phyloP scores from a whole-genome alignment of 2,113 vertebrate genomes.

The Dermatemys mawii region DNA sequence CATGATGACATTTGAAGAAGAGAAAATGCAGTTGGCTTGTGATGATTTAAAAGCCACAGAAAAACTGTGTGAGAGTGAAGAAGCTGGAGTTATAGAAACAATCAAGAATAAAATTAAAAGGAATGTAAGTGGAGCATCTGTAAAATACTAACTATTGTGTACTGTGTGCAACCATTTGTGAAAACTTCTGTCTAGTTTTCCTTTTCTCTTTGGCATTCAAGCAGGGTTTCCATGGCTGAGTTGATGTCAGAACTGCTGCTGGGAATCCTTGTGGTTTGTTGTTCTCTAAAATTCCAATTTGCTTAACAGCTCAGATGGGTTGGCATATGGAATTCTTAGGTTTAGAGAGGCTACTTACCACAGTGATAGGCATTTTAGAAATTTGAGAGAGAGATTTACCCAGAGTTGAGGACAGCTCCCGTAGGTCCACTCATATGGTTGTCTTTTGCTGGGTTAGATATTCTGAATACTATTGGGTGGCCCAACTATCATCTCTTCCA shows the following conservation, averaged over 20 bases:
- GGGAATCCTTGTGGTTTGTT: background rate
- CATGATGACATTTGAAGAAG: conserved; percentile 99
- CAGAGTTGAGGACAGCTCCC: background rate
- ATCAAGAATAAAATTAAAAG: conserved; percentile 98
- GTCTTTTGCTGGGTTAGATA: background rate
- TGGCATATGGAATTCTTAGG: background rate
- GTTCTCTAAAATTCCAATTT: background rate
- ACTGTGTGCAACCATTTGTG: background rate
- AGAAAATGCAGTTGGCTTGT: conserved; percentile 97
- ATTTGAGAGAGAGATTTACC: background rate
- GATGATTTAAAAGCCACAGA: conserved; percentile 97
- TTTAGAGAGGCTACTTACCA: background rate
- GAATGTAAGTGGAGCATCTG: conserved; percentile 84
- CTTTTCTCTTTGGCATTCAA: background rate
- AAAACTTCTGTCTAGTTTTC: background rate
- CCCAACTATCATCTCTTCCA: too few species aligned
- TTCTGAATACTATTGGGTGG: background rate
- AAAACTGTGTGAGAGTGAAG: conserved; percentile 95
- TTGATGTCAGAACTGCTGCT: background rate
- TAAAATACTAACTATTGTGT: background rate
- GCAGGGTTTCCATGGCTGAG: background rate
- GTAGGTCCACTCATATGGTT: background rate
- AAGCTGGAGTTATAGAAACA: conserved; percentile 95
- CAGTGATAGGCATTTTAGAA: background rate
- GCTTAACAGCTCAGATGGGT: background rate